Conservation (phyloP, 2,797 vertebrate species). For the Thripadectes ignobilis region DNA sequence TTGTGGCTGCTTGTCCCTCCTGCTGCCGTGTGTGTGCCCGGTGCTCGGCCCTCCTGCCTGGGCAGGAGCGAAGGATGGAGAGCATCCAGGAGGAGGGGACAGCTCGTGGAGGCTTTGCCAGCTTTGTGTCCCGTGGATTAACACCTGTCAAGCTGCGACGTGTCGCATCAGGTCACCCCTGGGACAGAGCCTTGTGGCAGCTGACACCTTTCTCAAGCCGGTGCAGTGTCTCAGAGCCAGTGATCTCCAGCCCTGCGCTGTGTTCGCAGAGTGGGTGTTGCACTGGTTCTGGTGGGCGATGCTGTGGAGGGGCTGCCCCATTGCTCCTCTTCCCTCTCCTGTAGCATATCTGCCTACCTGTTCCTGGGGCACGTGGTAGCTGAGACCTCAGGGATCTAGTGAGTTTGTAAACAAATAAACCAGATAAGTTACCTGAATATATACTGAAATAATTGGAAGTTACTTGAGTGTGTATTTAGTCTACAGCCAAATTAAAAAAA, state of each 20-base stretch:
- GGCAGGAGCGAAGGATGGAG: not conserved
- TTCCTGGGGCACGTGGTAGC: not conserved
- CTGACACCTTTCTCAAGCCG: not conserved
- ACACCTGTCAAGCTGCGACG: not conserved
- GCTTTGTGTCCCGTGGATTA: fast-evolving
- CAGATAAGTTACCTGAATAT: not conserved
- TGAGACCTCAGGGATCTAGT: not conserved
- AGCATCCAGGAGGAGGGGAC: fast-evolving
- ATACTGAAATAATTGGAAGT: slow-evolving; percentile 28
- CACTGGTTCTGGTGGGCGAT: fast-evolving
- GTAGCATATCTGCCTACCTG: not conserved
- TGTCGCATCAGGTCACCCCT: not conserved
- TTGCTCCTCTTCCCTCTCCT: not conserved
- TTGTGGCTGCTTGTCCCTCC: not conserved
- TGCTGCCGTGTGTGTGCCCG: not conserved
- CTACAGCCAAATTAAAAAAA: slow-evolving; percentile 36
- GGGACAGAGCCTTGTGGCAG: not conserved
- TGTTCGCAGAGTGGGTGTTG: not conserved
- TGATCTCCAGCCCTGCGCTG: not conserved
- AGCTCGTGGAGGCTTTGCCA: not conserved
- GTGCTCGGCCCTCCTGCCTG: not conserved
- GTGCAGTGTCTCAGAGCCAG: fast-evolving
- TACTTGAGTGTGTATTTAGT: slow-evolving; percentile 34
- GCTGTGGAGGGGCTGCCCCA: fast-evolving
- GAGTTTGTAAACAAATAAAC: slow-evolving; percentile 9